Evolutionary conservation across 1,140 invertebrate species (phyloP).

Genomic region (Cecropterus lyciades): DNA sequence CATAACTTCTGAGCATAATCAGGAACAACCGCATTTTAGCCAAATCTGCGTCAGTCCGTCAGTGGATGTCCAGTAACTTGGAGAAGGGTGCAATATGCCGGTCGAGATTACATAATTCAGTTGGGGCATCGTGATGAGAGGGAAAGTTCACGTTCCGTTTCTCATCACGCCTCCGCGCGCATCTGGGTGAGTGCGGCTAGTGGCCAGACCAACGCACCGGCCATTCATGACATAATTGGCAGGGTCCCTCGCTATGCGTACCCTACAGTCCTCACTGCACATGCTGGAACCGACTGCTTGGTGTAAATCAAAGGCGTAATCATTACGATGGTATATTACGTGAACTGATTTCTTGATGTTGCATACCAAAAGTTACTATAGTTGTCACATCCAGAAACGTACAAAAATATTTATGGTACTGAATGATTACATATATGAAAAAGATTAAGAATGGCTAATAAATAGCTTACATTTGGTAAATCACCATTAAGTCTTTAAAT

Average conservation of each 20-base stretch:
- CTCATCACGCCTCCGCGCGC: constrained; percentile 72
- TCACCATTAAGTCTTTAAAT: no score
- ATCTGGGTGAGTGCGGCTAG: constrained; percentile 79
- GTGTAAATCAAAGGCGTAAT: background rate
- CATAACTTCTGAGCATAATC: no score
- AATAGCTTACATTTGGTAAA: no score
- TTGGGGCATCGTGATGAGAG: constrained; percentile 71
- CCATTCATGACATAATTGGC: constrained; percentile 78
- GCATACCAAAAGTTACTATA: no score
- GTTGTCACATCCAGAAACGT: no score
- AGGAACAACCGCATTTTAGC: no score
- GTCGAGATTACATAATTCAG: constrained; percentile 43
- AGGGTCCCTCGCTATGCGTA: constrained; percentile 52
- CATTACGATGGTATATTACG: no score
- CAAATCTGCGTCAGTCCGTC: no score
- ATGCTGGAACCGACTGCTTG: background rate
- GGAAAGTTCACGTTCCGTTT: constrained; percentile 69
- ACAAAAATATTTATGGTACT: no score
- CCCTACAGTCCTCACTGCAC: background rate
- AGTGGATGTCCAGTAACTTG: background rate
- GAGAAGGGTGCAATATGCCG: background rate
- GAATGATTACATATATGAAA: no score
- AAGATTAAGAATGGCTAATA: no score
- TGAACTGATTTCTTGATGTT: no score
- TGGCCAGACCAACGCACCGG: constrained; percentile 69